Evolutionary conservation across 2,888 invertebrate species (phyloP).

Genomic region (Lampropteryx suffumata): DNA sequence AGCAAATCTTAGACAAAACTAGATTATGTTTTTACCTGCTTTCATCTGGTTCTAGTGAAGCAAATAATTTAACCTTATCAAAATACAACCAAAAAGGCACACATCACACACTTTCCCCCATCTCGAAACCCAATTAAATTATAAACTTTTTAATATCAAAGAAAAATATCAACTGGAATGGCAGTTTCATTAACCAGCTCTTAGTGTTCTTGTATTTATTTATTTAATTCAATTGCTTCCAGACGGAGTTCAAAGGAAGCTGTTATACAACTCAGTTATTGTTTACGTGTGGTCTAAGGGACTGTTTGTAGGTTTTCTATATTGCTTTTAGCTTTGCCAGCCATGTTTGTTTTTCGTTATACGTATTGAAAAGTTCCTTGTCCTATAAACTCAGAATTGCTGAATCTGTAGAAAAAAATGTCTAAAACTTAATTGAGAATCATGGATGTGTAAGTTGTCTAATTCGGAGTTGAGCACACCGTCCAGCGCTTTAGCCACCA

Average conservation of each 20-base stretch:
- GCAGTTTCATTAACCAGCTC: constrained; percentile 42
- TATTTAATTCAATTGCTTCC: constrained; percentile 57
- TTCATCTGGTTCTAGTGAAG: too few relatives aligned
- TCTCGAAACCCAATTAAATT: background rate
- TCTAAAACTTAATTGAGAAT: too few relatives aligned
- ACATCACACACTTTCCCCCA: too few relatives aligned
- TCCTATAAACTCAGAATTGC: too few relatives aligned
- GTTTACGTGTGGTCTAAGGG: constrained; percentile 30
- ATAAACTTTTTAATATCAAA: constrained; percentile 8
- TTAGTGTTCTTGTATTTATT: constrained; percentile 47
- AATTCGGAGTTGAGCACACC: too few relatives aligned
- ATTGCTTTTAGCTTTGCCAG: background rate
- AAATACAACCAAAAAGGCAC: too few relatives aligned
- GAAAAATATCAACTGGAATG: constrained; percentile 3
- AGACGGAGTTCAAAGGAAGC: constrained; percentile 49
- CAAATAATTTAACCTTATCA: too few relatives aligned
- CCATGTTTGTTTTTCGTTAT: background rate
- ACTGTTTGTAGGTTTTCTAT: background rate
- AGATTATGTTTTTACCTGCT: too few relatives aligned
- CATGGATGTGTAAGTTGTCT: too few relatives aligned
- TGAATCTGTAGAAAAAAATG: too few relatives aligned
- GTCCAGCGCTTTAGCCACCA: too few relatives aligned
- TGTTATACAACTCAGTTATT: constrained; percentile 43
- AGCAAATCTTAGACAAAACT: too few relatives aligned
- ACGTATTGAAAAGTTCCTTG: background rate